Conservation (phyloP, 2,888 invertebrate species). For the Drosophila paucipuncta region DNA sequence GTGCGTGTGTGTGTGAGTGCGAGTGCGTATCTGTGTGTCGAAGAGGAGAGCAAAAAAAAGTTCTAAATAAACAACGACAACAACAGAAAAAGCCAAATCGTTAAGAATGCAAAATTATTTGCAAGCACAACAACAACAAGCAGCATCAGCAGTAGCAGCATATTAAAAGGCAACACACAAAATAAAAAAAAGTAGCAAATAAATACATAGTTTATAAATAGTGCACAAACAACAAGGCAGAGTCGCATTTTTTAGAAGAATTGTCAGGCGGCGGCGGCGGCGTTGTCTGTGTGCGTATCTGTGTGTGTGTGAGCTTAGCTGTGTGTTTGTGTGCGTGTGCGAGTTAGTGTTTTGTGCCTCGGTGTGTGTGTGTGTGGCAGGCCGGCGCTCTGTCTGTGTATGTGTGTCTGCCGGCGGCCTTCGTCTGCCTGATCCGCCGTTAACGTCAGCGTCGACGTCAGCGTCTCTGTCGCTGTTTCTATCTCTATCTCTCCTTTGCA, state of each 20-base stretch:
- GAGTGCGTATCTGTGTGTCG: constrained; percentile 18
- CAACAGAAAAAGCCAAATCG: constrained; percentile 50
- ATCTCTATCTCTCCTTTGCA: constrained; percentile 26
- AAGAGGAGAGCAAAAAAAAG: constrained; percentile 51
- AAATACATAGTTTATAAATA: constrained; percentile 72
- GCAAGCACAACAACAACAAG: constrained; percentile 42
- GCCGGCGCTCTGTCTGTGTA: constrained; percentile 41
- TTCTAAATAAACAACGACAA: constrained; percentile 69
- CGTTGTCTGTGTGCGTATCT: constrained; percentile 44
- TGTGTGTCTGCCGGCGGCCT: constrained; percentile 49
- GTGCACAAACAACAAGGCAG: constrained; percentile 63
- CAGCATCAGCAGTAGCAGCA: constrained; percentile 16
- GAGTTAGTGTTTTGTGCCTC: constrained; percentile 22
- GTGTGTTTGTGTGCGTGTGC: constrained; percentile 27
- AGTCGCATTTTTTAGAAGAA: constrained; percentile 61
- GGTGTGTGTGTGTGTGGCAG: constrained; percentile 40
- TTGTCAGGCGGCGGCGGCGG: constrained; percentile 66
- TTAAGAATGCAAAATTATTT: constrained; percentile 59
- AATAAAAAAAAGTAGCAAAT: constrained; percentile 24
- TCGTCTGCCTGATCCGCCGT: constrained; percentile 36
- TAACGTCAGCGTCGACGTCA: constrained; percentile 25
- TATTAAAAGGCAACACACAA: constrained; percentile 40
- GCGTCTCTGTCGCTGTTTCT: constrained; percentile 17
- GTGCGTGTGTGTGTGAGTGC: constrained; percentile 20
- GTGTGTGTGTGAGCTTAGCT: constrained; percentile 35